Conservation (phyloP, 1,140 invertebrate genomes). For the Trypoxylus dichotomus region DNA sequence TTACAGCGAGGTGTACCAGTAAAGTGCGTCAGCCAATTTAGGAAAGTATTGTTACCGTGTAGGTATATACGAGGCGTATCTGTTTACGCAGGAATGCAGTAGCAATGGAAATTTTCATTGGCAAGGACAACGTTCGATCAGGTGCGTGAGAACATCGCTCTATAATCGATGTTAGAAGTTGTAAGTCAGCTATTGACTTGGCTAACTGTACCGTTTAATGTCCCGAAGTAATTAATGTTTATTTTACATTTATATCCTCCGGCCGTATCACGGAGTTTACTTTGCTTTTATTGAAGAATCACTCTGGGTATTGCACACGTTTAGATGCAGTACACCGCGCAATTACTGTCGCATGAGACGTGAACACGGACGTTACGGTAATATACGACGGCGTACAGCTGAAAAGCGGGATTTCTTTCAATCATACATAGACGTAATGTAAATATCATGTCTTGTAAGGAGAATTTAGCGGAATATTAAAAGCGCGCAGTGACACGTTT, state of each 20-base stretch:
- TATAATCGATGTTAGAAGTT: constrained; percentile 33
- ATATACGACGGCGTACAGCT: constrained; percentile 1
- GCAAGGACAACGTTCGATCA: constrained; percentile 34
- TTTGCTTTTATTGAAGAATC: background rate
- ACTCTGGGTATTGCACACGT: constrained; percentile 5
- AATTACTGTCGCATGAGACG: constrained; percentile 23
- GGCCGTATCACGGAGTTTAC: background rate
- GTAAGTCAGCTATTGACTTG: constrained; percentile 31
- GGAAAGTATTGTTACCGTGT: background rate
- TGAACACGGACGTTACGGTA: constrained; percentile 14
- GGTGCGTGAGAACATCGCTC: constrained; percentile 32
- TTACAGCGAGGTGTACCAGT: constrained; percentile 5
- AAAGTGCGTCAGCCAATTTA: constrained; percentile 14
- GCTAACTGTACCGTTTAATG: constrained; percentile 31
- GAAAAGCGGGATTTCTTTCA: background rate
- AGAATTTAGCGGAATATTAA: background rate
- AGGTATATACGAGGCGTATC: constrained; percentile 16
- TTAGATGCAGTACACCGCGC: background rate
- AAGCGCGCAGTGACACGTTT: background rate
- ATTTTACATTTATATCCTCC: constrained; percentile 31
- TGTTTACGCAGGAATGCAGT: constrained; percentile 16
- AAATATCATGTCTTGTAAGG: background rate
- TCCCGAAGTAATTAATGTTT: constrained; percentile 31
- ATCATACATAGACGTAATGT: constrained; percentile 4
- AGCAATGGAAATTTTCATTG: constrained; percentile 31